Base-by-base conservation (phyloP, 53 echinoderm and acorn worm species). In the Paelopatides confundens region DNA sequence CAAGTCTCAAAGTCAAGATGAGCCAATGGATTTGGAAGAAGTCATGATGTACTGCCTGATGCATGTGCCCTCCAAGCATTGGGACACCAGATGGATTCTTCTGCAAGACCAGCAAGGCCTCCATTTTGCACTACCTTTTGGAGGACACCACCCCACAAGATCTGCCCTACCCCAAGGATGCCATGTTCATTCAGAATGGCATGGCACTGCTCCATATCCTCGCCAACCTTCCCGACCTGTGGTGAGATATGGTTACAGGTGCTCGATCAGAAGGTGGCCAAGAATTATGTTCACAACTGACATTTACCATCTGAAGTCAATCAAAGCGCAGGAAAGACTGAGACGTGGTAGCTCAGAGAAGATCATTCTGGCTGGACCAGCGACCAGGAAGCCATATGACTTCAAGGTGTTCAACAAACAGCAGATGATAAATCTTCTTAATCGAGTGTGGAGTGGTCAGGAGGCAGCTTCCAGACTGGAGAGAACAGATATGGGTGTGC, bases 251-350 rank as follows among this genome's bases (percentile, higher is more conserved):
- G n/a, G n/a, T n/a, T n/a, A n/a, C n/a, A n/a, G n/a, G 34, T 82
- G 23, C 31, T 82, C 13, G 34, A 62, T 62, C 54, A 82, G 63
- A 82, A 62, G 83, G 83, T 82, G 30, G 62, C 63, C 13, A 82
- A 82, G 83, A 82, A 82, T 79, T 35, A 10, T 82, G 8, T 82
- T 82, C 62, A 54, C 82, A 50, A 82, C 82, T 30, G 85, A 85
- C 27, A 34, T 26, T 23, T 85, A 85, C 66, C 85, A 85, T 12
- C 35, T 43, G 13, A 6, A 85, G 24, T 85, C 85, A 4, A 85
- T 65, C 65, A n/a, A n/a, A n/a, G n/a, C n/a, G n/a, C n/a, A n/a
- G n/a, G n/a, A n/a, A n/a, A n/a, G n/a, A n/a, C n/a, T n/a, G n/a
- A n/a, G n/a, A n/a, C n/a, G n/a, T n/a, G n/a, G n/a, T n/a, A n/a